A percentile compares a stretch with the other conserved stretches of the same genome.
Conservation (phyloP, 2,888 invertebrate species). For the Athalia circularis region DNA sequence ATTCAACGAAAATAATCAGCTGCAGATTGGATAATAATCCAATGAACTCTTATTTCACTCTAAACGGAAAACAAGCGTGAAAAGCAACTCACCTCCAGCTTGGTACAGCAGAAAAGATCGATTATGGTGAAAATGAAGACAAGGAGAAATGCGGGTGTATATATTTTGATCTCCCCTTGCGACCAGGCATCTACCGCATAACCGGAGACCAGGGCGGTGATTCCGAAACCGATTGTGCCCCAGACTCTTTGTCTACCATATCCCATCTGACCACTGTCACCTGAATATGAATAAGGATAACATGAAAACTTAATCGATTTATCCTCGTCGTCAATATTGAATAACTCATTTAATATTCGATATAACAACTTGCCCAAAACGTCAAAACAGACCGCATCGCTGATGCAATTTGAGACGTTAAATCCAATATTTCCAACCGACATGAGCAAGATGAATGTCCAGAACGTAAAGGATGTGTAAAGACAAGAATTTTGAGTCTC, state of each 20-base stretch:
- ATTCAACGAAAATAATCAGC: too few species aligned
- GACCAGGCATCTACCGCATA: conserved; percentile 83
- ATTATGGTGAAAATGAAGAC: conserved; percentile 80
- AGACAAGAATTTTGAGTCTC: conserved; percentile 67
- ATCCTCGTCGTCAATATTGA: neutral
- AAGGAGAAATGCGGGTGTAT: conserved; percentile 84
- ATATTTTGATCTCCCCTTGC: conserved; percentile 77
- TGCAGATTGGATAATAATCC: too few species aligned
- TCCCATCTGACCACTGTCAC: conserved; percentile 80
- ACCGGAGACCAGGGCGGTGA: conserved; percentile 84
- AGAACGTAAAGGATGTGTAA: conserved; percentile 81
- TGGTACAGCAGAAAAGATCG: conserved; percentile 82
- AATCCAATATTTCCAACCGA: conserved; percentile 86
- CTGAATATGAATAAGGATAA: conserved; percentile 70
- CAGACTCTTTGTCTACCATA: conserved; percentile 89
- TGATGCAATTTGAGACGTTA: conserved; percentile 90
- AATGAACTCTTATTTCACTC: too few species aligned
- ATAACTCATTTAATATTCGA: neutral
- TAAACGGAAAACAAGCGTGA: too few species aligned
- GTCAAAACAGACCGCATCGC: conserved; percentile 94
- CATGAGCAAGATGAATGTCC: conserved; percentile 84
- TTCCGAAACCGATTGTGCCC: conserved; percentile 89
- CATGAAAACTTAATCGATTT: neutral
- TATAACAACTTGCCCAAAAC: conserved; percentile 80
- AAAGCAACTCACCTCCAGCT: conserved; percentile 76